Evolutionary conservation across 1,140 invertebrate species (phyloP).

Genomic region (Drosophila novamexicana): DNA sequence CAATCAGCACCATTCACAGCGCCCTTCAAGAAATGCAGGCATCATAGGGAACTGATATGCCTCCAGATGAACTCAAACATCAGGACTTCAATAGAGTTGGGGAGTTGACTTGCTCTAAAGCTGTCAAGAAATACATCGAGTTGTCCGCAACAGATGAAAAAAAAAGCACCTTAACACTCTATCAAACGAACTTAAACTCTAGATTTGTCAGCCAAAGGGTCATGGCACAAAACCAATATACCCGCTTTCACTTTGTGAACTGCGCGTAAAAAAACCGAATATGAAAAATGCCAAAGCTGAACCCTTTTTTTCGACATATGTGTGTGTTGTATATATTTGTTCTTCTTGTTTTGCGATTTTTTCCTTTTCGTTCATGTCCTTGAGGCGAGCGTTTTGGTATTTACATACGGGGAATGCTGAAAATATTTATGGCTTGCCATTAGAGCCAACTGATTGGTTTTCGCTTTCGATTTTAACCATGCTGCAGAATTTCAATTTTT

Average conservation of each 20-base stretch:
- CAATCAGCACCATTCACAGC: too few relatives aligned
- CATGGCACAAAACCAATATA: neutral
- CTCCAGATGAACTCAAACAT: too few relatives aligned
- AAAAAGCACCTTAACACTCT: too few relatives aligned
- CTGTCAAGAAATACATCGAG: too few relatives aligned
- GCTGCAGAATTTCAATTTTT: slow-evolving; percentile 61
- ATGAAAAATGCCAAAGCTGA: slow-evolving; percentile 45
- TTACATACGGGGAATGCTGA: slow-evolving; percentile 41
- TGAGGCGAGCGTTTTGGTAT: slow-evolving; percentile 38
- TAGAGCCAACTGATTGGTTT: slow-evolving; percentile 79
- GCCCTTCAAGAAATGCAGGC: too few relatives aligned
- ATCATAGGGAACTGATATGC: too few relatives aligned
- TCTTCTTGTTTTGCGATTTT: slow-evolving; percentile 18
- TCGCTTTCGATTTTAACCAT: slow-evolving; percentile 66
- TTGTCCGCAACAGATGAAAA: too few relatives aligned
- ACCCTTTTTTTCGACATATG: slow-evolving; percentile 48
- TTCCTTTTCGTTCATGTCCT: slow-evolving; percentile 19
- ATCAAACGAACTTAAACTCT: too few relatives aligned
- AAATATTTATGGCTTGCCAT: slow-evolving; percentile 80
- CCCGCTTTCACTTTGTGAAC: neutral
- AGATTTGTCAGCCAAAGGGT: neutral
- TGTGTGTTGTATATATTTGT: neutral
- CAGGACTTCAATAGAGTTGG: too few relatives aligned
- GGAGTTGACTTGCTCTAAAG: too few relatives aligned
- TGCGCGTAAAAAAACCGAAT: slow-evolving; percentile 6